Percentiles rank a stretch among this genome's conserved stretches.
phyloP scores from a whole-genome alignment of 2,888 invertebrate genomes.

The Cantharis nigra region DNA sequence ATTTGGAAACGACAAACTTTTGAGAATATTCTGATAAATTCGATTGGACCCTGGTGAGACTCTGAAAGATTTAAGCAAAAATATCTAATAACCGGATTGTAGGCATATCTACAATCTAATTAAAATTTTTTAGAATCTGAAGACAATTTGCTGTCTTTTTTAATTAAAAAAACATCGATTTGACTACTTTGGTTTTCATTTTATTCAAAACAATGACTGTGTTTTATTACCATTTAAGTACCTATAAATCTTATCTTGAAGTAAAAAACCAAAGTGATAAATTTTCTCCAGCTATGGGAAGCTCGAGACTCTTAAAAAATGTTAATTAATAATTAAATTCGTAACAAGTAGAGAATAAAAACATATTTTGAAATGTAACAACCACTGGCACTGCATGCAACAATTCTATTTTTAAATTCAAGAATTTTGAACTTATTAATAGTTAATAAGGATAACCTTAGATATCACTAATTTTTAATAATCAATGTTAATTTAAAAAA shows the following conservation, averaged over 20 bases:
- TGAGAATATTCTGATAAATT: too few species aligned
- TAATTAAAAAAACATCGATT: neutral
- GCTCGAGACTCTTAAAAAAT: neutral
- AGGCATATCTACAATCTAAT: too few species aligned
- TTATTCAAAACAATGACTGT: neutral
- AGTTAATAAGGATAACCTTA: neutral
- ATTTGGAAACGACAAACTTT: too few species aligned
- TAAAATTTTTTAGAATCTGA: too few species aligned
- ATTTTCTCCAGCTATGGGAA: neutral
- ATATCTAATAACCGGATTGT: too few species aligned
- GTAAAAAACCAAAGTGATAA: neutral
- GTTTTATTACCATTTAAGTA: neutral
- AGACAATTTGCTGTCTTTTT: too few species aligned
- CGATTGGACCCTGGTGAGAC: too few species aligned
- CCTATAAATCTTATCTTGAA: neutral
- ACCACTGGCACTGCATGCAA: neutral
- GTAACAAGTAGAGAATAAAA: neutral
- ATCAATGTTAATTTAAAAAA: neutral
- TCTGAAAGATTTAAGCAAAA: too few species aligned
- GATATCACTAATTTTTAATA: neutral
- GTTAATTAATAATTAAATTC: neutral
- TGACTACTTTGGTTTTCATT: neutral
- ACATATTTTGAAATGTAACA: neutral
- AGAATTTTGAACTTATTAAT: neutral
- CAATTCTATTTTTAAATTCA: neutral